These are phyloP conservation scores for Vireo griseus DNA, from an alignment of 2,797 vertebrate species.

Conservation along the genomic window DNA sequence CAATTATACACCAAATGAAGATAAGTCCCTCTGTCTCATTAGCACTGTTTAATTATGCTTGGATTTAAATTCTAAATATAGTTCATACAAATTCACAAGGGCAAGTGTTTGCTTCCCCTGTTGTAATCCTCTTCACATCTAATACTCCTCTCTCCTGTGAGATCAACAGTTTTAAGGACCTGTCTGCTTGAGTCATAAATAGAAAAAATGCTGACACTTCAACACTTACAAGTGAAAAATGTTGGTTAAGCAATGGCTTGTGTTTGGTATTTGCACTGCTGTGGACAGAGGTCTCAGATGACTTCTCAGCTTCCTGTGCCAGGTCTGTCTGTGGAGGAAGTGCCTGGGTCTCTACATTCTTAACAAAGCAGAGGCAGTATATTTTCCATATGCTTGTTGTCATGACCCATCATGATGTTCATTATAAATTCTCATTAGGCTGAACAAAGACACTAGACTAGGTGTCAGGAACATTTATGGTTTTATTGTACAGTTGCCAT, in stretches of 20 bases:
- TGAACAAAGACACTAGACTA: background rate
- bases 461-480: background rate
- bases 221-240: background rate
- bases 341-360: background rate
- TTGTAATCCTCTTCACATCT: constrained; percentile 17
- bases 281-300: background rate
- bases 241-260: background rate
- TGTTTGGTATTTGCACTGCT: background rate
- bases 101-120: constrained; percentile 37
- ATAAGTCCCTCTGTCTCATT: constrained; percentile 52
- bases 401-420: background rate
- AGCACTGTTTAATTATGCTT: constrained; percentile 51
- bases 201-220: background rate
- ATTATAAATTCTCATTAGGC: background rate
- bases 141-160: background rate
- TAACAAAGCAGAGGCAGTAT: background rate
- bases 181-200: background rate
- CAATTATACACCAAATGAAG: constrained; percentile 38
- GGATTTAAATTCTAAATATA: constrained; percentile 58
- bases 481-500: background rate
- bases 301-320: background rate
- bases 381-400: background rate
- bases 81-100: constrained; percentile 39
- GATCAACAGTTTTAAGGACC: constrained; percentile 11
- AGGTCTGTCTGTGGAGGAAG: rapidly evolving